These are phyloP conservation scores for Bellardia bayeri DNA, from an alignment of 2,888 invertebrate species.

Conservation along the genomic window DNA sequence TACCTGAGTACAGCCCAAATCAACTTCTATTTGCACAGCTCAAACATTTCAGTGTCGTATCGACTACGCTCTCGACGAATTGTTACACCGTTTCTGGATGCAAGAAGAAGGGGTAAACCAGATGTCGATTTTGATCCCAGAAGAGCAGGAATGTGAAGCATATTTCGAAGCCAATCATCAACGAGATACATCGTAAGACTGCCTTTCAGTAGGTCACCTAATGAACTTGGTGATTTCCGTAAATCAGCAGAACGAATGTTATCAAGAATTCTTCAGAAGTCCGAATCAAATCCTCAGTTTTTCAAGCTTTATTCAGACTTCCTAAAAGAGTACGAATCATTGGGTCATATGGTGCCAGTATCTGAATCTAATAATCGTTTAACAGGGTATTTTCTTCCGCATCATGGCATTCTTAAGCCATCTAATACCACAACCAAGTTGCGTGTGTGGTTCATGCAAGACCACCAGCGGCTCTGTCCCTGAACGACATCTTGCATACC, in stretches of 20 bases:
- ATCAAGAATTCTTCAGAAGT: too few relatives aligned
- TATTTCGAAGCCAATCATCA: too few relatives aligned
- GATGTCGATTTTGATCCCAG: not conserved
- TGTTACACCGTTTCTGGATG: slow-evolving; percentile 26
- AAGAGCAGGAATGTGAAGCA: too few relatives aligned
- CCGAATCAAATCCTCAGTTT: not conserved
- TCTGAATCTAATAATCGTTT: not conserved
- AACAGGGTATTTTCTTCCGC: slow-evolving; percentile 28
- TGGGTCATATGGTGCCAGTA: slow-evolving; percentile 29
- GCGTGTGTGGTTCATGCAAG: slow-evolving; percentile 41
- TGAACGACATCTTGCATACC: slow-evolving; percentile 57
- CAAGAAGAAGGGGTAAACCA: slow-evolving; percentile 29
- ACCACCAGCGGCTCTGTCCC: slow-evolving; percentile 41
- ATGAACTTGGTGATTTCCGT: not conserved
- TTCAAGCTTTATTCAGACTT: slow-evolving; percentile 5
- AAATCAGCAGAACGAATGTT: not conserved
- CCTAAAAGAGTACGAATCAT: slow-evolving; percentile 8
- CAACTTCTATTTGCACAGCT: not conserved
- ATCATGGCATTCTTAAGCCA: slow-evolving; percentile 32
- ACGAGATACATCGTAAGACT: too few relatives aligned
- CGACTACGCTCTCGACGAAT: not conserved
- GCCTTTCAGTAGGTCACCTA: too few relatives aligned
- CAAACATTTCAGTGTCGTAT: slow-evolving; percentile 4
- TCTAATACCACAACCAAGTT: slow-evolving; percentile 46
- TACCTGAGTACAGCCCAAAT: not conserved